phyloP scores from a whole-genome alignment of 1,140 invertebrate species.

The Lasioglossum baleicum region DNA sequence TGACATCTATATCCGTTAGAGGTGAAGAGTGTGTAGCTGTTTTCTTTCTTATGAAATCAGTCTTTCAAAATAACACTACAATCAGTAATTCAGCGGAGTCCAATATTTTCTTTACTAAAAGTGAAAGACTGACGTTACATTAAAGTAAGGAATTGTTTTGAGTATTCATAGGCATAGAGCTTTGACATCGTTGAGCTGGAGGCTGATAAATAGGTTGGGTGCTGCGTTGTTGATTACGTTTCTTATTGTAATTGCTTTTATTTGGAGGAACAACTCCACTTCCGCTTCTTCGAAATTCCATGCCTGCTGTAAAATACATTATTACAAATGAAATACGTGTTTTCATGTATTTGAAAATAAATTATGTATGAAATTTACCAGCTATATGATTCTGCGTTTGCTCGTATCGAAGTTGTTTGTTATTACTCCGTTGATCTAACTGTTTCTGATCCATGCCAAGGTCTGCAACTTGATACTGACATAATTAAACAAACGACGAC shows the following conservation, averaged over 20 bases:
- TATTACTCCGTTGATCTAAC: slow-evolving; percentile 67
- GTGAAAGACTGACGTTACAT: slow-evolving; percentile 49
- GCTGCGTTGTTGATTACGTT: slow-evolving; percentile 71
- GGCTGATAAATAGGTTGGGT: slow-evolving; percentile 78
- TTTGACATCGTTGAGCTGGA: slow-evolving; percentile 71
- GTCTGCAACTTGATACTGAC: slow-evolving; percentile 43
- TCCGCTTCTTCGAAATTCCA: slow-evolving; percentile 72
- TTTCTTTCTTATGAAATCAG: slow-evolving; percentile 32
- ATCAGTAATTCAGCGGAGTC: slow-evolving; percentile 35
- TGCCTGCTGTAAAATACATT: slow-evolving; percentile 53
- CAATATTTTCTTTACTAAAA: slow-evolving; percentile 50
- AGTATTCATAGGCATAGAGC: slow-evolving; percentile 55
- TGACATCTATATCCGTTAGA: slow-evolving; percentile 24
- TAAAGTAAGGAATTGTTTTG: slow-evolving; percentile 58
- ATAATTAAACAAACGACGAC: background rate
- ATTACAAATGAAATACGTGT: background rate
- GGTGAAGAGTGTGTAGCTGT: slow-evolving; percentile 16
- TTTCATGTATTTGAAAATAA: background rate
- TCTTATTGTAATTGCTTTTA: slow-evolving; percentile 67
- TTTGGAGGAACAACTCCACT: slow-evolving; percentile 56
- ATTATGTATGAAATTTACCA: slow-evolving; percentile 58
- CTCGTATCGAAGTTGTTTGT: slow-evolving; percentile 71
- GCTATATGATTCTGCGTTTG: slow-evolving; percentile 71
- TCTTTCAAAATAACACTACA: slow-evolving; percentile 48
- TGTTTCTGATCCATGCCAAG: slow-evolving; percentile 41